Conservation (phyloP, 2,888 invertebrate genomes). For the Ischnura elegans region DNA sequence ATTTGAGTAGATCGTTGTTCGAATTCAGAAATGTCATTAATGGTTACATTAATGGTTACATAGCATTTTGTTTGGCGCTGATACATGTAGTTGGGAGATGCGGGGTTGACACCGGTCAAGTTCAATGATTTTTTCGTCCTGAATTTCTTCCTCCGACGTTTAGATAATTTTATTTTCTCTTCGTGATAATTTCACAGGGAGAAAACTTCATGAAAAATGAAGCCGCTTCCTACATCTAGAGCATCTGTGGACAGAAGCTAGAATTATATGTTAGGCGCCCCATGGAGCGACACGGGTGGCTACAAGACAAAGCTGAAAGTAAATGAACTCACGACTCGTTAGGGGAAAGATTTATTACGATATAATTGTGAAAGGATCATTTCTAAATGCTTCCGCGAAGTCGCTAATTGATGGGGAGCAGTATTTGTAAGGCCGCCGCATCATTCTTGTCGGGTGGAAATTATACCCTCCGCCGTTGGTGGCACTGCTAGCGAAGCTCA, state of each 20-base stretch:
- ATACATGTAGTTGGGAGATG: too few relatives aligned
- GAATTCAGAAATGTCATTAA: too few relatives aligned
- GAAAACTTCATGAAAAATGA: too few relatives aligned
- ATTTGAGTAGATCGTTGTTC: too few relatives aligned
- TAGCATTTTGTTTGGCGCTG: too few relatives aligned
- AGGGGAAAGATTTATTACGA: not conserved
- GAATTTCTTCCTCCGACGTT: too few relatives aligned
- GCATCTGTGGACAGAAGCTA: not conserved
- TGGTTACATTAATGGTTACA: too few relatives aligned
- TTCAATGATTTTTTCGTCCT: too few relatives aligned
- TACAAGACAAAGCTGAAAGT: not conserved
- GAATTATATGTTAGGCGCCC: not conserved
- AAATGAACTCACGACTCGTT: not conserved
- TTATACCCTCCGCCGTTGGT: not conserved
- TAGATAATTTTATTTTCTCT: too few relatives aligned
- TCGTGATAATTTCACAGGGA: too few relatives aligned
- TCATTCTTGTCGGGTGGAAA: not conserved
- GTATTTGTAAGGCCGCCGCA: not conserved
- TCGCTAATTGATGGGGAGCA: not conserved
- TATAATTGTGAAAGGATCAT: not conserved
- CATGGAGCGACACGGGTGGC: not conserved
- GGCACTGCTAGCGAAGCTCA: not conserved
- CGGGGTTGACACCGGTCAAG: too few relatives aligned
- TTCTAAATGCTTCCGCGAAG: not conserved
- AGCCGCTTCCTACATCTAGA: too few relatives aligned